phyloP scores from a whole-genome alignment of 2,888 invertebrate genomes.

The Monochamus alternatus region DNA sequence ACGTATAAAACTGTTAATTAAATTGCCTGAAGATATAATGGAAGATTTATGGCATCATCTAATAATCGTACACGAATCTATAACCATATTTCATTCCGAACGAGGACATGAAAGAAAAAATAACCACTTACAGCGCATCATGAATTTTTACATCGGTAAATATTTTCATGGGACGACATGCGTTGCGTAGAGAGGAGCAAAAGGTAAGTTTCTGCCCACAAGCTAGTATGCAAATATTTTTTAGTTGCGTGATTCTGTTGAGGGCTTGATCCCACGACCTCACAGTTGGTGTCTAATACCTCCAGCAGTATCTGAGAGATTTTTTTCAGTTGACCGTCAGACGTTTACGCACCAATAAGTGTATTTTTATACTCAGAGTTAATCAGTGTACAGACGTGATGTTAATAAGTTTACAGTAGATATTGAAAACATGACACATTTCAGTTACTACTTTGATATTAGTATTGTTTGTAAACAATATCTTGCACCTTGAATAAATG shows the following conservation, averaged over 20 bases:
- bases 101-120: not conserved
- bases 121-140: not conserved
- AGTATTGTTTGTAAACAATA: too few species aligned
- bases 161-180: not conserved
- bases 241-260: not conserved
- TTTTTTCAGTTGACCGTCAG: not conserved
- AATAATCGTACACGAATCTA: slow-evolving; percentile 13
- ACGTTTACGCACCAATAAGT: not conserved
- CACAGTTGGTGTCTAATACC: not conserved
- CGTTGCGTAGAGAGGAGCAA: not conserved
- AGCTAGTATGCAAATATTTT: slow-evolving; percentile 8
- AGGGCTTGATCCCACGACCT: not conserved
- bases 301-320: not conserved
- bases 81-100: slow-evolving; percentile 2
- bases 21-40: slow-evolving; percentile 5
- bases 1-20: slow-evolving; percentile 12
- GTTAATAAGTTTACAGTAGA: too few species aligned
- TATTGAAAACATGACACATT: too few species aligned
- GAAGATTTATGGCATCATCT: slow-evolving; percentile 10
- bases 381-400: too few species aligned
- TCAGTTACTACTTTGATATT: too few species aligned
- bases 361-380: too few species aligned
- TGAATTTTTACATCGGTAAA: not conserved
- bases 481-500: too few species aligned
- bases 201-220: not conserved